Percentiles rank a stretch among this genome's conserved stretches.
These are phyloP conservation scores for Platalea minor DNA, from an alignment of 2,797 vertebrate species.

Conservation along the genomic window DNA sequence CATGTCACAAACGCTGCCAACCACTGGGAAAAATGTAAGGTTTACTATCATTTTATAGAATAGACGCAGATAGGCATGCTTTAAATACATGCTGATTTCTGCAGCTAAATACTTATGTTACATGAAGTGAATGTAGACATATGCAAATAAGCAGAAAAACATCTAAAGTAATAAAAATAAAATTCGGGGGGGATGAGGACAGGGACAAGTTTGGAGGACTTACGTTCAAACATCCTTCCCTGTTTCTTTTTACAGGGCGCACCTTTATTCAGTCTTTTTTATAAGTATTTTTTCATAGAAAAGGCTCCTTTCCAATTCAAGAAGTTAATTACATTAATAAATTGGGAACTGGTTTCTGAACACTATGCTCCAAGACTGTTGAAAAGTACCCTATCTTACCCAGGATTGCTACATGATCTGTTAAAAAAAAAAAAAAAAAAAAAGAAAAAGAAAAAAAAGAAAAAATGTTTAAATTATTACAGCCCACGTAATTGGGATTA, in stretches of 20 bases:
- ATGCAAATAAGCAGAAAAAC: background rate
- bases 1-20: background rate
- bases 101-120: background rate
- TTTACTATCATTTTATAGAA: background rate
- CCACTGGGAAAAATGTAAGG: background rate
- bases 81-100: background rate
- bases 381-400: slow-evolving; percentile 7
- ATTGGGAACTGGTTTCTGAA: slow-evolving; percentile 73
- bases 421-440: background rate
- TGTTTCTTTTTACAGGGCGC: background rate
- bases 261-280: slow-evolving; percentile 60
- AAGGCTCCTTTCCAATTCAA: slow-evolving; percentile 66
- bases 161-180: background rate
- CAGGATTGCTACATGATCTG: slow-evolving; percentile 7
- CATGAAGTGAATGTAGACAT: background rate
- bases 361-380: slow-evolving; percentile 65
- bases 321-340: slow-evolving; percentile 64
- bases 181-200: background rate
- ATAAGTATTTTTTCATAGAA: slow-evolving; percentile 70
- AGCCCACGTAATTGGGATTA: slow-evolving; percentile 90
- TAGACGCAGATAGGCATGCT: background rate
- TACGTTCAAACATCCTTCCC: background rate
- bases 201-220: background rate
- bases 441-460: background rate
- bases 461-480: slow-evolving; percentile 79